phyloP scores from a whole-genome alignment of 2,888 invertebrate species.

The Heliothis peltigera region DNA sequence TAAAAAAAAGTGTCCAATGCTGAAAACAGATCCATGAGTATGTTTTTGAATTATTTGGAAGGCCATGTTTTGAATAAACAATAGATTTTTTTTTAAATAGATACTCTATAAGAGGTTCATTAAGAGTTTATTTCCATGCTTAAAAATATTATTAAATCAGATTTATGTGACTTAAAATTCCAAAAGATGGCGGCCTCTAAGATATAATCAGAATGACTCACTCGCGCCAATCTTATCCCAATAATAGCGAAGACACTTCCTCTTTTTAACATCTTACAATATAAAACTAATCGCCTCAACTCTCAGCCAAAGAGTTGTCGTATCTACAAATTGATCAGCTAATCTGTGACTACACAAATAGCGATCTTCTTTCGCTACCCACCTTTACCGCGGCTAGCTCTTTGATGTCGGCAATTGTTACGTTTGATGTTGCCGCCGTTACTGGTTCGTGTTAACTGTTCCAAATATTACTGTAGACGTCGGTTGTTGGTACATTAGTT shows the following conservation, averaged over 20 bases:
- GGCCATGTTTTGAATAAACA: no score
- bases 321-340: conserved; percentile 58
- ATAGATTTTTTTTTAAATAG: no score
- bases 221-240: conserved; percentile 5
- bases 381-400: conserved; percentile 65
- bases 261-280: conserved; percentile 41
- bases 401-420: conserved; percentile 78
- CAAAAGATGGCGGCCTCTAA: neutral
- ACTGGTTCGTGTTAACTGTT: conserved; percentile 79
- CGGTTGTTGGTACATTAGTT: conserved; percentile 55
- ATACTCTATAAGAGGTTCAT: neutral
- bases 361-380: conserved; percentile 63
- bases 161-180: neutral
- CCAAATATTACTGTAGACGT: conserved; percentile 77
- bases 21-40: no score
- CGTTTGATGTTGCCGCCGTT: conserved; percentile 60
- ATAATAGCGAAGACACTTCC: conserved; percentile 42
- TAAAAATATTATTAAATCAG: neutral
- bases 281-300: conserved; percentile 43
- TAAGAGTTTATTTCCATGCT: neutral
- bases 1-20: no score
- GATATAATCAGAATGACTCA: conserved; percentile 6
- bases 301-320: conserved; percentile 37
- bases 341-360: conserved; percentile 50
- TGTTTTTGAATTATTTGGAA: no score